phyloP scores from a whole-genome alignment of 2,797 vertebrate genomes.

The Heteromormyrus szaboi region DNA sequence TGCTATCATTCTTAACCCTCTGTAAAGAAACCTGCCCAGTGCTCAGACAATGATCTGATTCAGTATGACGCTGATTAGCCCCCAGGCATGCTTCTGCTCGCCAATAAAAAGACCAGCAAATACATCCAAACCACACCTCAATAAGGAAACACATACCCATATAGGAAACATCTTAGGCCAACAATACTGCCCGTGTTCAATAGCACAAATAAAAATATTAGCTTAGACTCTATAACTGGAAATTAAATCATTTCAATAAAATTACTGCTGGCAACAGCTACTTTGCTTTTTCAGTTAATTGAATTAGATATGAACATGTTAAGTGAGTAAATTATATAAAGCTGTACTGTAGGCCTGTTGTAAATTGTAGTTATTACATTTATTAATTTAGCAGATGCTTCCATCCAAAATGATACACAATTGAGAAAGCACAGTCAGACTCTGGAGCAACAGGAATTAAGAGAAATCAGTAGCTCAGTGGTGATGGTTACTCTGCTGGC shows the following conservation, averaged over 20 bases:
- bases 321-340: neutral
- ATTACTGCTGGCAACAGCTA: neutral
- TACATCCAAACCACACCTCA: neutral
- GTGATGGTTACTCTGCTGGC: neutral
- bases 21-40: conserved; percentile 6
- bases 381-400: neutral
- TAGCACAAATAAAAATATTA: neutral
- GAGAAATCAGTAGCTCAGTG: neutral
- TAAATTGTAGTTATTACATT: neutral
- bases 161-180: neutral
- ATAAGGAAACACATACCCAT: neutral
- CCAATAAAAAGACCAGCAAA: neutral
- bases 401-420: neutral
- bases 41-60: conserved; percentile 10
- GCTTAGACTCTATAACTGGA: neutral
- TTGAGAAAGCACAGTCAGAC: neutral
- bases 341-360: neutral
- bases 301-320: neutral
- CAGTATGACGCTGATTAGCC: neutral
- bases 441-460: neutral
- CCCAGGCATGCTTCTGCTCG: neutral
- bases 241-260: neutral
- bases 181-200: neutral
- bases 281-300: neutral
- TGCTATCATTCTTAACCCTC: conserved; percentile 13